Evolutionary conservation across 2,888 invertebrate species (phyloP), one percentile per base, ranked within the genome.

Genomic region (Disparrhopalites patrizii): DNA sequence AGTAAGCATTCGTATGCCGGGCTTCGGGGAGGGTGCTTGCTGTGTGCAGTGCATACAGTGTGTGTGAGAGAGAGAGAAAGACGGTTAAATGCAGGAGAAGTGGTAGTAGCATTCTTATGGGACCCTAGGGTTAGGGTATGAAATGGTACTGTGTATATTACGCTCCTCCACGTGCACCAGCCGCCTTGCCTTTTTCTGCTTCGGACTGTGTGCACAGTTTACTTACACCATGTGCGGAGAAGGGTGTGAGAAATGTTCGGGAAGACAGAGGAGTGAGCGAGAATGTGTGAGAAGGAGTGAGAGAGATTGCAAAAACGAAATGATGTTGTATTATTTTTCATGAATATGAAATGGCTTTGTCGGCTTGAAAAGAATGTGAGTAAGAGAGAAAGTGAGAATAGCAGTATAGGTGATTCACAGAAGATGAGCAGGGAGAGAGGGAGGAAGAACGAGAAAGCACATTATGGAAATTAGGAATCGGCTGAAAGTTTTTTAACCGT

Each of bases 381-480:
- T 2, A 5, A 62, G 5, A 25, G 27, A 31, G n/a, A n/a, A n/a
- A n/a, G n/a, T n/a, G n/a, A n/a, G n/a, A n/a, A n/a, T n/a, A n/a
- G n/a, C n/a, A n/a, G n/a, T n/a, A n/a, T n/a, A n/a, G n/a, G n/a
- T n/a, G n/a, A n/a, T n/a, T n/a, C n/a, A n/a, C n/a, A n/a, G n/a
- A n/a, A n/a, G n/a, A n/a, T n/a, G n/a, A n/a, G n/a, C n/a, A n/a
- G n/a, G n/a, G n/a, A n/a, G n/a, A n/a, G n/a, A n/a, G 10, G 52
- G 25, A 7, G 51, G 52, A 36, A n/a, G 36, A 20, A 27, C 33
- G 23, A 20, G 15, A n/a, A 61, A 60, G 63, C 40, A 54, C 60
- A 67, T 67, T 67, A 67, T 67, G 67, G 40, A 62, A 63, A 67
- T 67, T 63, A 67, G 60, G 28, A 51, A 63, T 67, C 63, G 63